Percentiles rank a stretch among this genome's conserved stretches.
Conservation (phyloP, 2,888 invertebrate species). For the Epinotia nisella region DNA sequence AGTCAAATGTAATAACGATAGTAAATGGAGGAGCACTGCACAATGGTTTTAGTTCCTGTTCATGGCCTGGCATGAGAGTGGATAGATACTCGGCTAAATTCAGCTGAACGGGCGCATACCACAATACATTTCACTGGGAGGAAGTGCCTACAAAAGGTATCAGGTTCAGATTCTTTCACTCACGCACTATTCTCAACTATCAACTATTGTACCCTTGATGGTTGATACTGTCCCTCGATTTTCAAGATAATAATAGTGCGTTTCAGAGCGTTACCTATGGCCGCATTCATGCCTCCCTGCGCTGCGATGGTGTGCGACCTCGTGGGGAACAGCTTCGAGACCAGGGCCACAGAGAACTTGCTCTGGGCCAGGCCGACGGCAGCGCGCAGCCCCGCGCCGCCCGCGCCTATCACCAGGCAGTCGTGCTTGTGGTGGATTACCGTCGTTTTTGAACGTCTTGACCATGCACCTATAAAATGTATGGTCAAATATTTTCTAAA, state of each 20-base stretch:
- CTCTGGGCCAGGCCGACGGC: slow-evolving; percentile 96
- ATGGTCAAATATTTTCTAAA: neutral
- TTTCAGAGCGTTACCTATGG: slow-evolving; percentile 86
- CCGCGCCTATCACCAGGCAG: slow-evolving; percentile 97
- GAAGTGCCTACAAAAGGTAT: neutral
- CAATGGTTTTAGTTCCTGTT: neutral
- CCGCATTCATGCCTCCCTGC: slow-evolving; percentile 99
- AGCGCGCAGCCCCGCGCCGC: slow-evolving; percentile 97
- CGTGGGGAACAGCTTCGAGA: slow-evolving; percentile 98
- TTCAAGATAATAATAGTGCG: too few species aligned
- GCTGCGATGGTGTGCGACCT: slow-evolving; percentile 99
- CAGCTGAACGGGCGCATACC: neutral
- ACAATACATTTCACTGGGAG: neutral
- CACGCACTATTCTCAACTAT: too few species aligned
- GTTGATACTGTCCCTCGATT: too few species aligned
- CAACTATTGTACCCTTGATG: too few species aligned
- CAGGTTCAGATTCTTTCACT: too few species aligned
- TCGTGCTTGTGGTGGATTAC: slow-evolving; percentile 97
- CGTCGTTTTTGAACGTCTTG: slow-evolving; percentile 63
- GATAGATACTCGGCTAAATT: neutral
- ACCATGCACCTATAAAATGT: neutral
- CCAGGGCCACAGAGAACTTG: slow-evolving; percentile 97
- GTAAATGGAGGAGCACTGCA: neutral
- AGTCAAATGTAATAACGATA: neutral
- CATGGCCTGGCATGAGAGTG: neutral